These are phyloP conservation scores for Agriopis marginaria DNA, from an alignment of 2,888 invertebrate genomes.

Conservation along the genomic window DNA sequence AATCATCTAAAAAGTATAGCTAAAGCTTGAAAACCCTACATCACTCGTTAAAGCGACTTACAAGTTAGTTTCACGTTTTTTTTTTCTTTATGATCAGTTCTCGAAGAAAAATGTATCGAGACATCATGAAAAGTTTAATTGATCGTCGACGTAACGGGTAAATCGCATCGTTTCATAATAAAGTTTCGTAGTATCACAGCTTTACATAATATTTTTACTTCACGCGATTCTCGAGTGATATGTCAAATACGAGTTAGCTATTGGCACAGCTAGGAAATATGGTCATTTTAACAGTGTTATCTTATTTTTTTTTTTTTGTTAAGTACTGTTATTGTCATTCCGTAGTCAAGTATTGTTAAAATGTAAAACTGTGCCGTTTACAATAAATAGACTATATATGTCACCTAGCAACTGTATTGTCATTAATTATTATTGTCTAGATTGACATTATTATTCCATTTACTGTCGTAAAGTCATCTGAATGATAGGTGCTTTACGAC, in stretches of 20 bases:
- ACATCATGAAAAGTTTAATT: constrained; percentile 54
- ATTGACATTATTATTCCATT: constrained; percentile 14
- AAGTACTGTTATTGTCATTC: background rate
- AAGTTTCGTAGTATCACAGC: constrained; percentile 72
- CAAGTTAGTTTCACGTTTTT: constrained; percentile 52
- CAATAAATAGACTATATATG: constrained; percentile 9
- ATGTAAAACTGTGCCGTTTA: constrained; percentile 7
- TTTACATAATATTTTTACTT: constrained; percentile 67
- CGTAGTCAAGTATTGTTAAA: background rate
- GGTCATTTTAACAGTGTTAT: background rate
- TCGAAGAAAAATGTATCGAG: constrained; percentile 73
- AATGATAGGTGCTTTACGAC: background rate
- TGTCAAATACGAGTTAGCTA: constrained; percentile 65
- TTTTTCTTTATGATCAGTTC: constrained; percentile 49
- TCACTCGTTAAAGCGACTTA: constrained; percentile 65
- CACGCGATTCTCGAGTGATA: constrained; percentile 69
- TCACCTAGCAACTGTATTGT: constrained; percentile 26
- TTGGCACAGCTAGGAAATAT: background rate
- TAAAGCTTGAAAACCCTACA: constrained; percentile 76
- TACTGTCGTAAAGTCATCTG: constrained; percentile 31
- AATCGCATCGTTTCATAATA: constrained; percentile 62
- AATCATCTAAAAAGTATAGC: constrained; percentile 68
- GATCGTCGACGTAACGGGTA: constrained; percentile 56
- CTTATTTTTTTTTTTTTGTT: background rate
- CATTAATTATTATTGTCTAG: constrained; percentile 43